Evolutionary conservation across 2,888 invertebrate genomes (phyloP), one percentile per base, ranked within the genome.

Genomic region (Parochlus steinenii): DNA sequence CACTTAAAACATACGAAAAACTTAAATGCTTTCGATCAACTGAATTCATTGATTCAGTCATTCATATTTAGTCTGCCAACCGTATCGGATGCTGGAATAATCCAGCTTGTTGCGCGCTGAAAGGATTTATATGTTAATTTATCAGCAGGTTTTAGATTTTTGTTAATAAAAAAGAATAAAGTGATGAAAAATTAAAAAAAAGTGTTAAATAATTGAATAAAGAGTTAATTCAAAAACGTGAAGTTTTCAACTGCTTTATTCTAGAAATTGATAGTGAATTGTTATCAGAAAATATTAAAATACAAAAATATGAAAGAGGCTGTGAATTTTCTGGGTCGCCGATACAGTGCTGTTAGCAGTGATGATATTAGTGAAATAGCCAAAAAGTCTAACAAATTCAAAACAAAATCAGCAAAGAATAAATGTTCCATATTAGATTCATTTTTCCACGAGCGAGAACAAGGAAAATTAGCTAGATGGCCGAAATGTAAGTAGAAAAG

Each of bases 281-380:
- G n/a, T n/a, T n/a, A n/a, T n/a, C n/a, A n/a, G n/a, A n/a, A n/a
- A n/a, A n/a, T n/a, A n/a, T n/a, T n/a, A n/a, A n/a, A n/a, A n/a
- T n/a, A n/a, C n/a, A n/a, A 33, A 29, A 27, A 16, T 44, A 74
- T 74, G 74, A 74, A 74, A 56, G 74, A 74, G 44, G 51, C 74
- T 12, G 57, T 62, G 44, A 65, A 68, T 54, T 65, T 71, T 44
- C 74, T 70, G 31, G 62, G 64, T 3, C 56, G 65, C 35, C 62
- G 63, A 11, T 74, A 71, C 46, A 65, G 70, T 20, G 56, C 62
- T 17, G 70, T 67, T 28, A 67, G 62, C 47, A 53, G 56, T 0
- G 55, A 45, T 42, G 56, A 58, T 35, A 50, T 23, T 32, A 30
- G 33, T 30, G 11, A 14, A 5, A 35, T 23, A 18, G 31, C 19